phyloP scores from a whole-genome alignment of 2,113 vertebrate genomes.

The Corythoichthys haematopterus region DNA sequence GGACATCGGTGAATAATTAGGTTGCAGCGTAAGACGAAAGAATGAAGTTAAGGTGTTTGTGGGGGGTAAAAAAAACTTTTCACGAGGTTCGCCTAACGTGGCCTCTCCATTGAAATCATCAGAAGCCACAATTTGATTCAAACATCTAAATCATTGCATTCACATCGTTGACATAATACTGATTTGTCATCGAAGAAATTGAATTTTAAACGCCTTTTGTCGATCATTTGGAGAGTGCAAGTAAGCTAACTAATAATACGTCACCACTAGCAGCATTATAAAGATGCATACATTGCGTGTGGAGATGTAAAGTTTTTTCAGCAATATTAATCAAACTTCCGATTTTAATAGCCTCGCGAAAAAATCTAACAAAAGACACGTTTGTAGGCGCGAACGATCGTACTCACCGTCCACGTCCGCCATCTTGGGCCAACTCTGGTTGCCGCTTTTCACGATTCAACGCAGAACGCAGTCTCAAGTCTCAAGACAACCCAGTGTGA shows the following conservation, averaged over 20 bases:
- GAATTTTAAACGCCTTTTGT: not conserved
- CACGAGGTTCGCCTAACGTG: not conserved
- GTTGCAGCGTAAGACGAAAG: not conserved
- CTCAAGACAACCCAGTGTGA: too few species aligned
- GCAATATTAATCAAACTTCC: not conserved
- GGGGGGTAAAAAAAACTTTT: not conserved
- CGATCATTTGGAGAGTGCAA: not conserved
- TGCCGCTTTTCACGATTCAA: not conserved
- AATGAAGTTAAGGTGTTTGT: not conserved
- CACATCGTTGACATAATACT: not conserved
- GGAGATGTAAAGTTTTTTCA: too few species aligned
- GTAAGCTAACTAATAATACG: not conserved
- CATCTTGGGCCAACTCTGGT: conserved; percentile 24
- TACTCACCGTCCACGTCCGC: conserved; percentile 43
- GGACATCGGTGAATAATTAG: not conserved
- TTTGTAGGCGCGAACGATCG: not conserved
- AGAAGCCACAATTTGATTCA: not conserved
- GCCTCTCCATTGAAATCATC: not conserved
- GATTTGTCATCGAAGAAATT: not conserved
- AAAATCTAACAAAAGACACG: accelerated
- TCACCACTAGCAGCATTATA: too few species aligned
- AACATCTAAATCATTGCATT: not conserved
- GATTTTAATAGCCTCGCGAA: accelerated
- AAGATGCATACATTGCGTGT: too few species aligned
- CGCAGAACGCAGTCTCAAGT: too few species aligned